A percentile compares a stretch with the other conserved stretches of the same genome.
These are phyloP conservation scores for Thalassophryne amazonica DNA, from an alignment of 2,797 vertebrate genomes.

Conservation along the genomic window DNA sequence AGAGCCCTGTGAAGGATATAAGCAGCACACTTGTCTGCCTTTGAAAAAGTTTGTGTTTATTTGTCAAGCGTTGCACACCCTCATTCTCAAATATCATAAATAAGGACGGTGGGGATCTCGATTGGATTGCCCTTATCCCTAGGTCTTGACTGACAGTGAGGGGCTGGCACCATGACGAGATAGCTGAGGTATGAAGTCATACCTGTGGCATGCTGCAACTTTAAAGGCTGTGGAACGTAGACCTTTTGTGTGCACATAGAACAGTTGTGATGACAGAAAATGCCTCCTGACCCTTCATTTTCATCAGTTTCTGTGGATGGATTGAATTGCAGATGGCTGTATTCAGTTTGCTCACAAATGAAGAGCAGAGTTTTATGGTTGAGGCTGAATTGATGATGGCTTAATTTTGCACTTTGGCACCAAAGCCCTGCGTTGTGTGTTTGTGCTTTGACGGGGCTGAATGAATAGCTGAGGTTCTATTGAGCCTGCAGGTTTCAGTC, in stretches of 20 bases:
- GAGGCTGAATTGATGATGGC: constrained; percentile 42
- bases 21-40: no score
- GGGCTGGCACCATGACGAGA: no score
- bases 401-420: constrained; percentile 31
- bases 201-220: no score
- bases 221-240: no score
- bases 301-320: constrained; percentile 20
- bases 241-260: constrained; percentile 12
- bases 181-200: no score
- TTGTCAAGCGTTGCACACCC: no score
- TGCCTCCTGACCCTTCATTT: constrained; percentile 20
- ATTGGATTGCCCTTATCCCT: no score
- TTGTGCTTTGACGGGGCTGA: constrained; percentile 30
- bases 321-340: constrained; percentile 44
- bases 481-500: constrained; percentile 34
- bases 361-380: constrained; percentile 39
- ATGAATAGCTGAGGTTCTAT: constrained; percentile 31
- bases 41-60: no score
- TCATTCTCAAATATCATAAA: no score
- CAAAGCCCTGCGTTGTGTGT: constrained; percentile 35
- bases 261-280: constrained; percentile 43
- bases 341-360: constrained; percentile 47
- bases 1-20: no score
- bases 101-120: no score
- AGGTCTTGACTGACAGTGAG: no score